These are phyloP conservation scores for Sparus aurata DNA, from an alignment of 2,797 vertebrate species.

Conservation along the genomic window DNA sequence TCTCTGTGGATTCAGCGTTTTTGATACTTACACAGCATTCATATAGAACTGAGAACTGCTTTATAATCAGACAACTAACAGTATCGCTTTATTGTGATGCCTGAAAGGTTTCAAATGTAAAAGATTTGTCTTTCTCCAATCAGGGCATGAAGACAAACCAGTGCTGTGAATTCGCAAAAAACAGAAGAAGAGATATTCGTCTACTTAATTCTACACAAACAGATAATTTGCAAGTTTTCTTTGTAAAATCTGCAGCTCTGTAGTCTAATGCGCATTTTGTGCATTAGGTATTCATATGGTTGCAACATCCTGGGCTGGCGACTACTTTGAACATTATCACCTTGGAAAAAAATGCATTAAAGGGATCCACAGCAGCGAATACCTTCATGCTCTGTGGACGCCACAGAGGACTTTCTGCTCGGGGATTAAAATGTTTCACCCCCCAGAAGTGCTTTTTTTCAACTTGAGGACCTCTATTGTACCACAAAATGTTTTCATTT, in stretches of 20 bases:
- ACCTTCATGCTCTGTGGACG: neutral
- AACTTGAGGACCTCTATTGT: slow-evolving; percentile 3
- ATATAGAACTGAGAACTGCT: too few relatives aligned
- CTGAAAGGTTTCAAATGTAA: slow-evolving; percentile 21
- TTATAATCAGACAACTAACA: too few relatives aligned
- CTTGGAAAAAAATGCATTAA: neutral
- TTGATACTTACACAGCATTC: too few relatives aligned
- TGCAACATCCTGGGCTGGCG: neutral
- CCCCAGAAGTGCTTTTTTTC: neutral
- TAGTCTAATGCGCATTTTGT: neutral
- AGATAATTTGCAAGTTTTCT: slow-evolving; percentile 9
- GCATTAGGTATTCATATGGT: slow-evolving; percentile 13
- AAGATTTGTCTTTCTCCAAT: slow-evolving; percentile 3
- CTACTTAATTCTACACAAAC: slow-evolving; percentile 6
- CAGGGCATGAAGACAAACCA: neutral
- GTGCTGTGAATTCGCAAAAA: slow-evolving; percentile 1
- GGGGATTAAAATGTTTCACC: neutral
- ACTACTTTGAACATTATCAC: slow-evolving; percentile 37
- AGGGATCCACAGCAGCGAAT: slow-evolving; percentile 7
- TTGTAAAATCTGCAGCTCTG: neutral
- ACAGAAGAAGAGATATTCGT: neutral
- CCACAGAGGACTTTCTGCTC: slow-evolving; percentile 13
- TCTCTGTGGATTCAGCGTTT: too few relatives aligned
- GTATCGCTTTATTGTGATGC: too few relatives aligned
- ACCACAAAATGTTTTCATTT: slow-evolving; percentile 15